These are phyloP conservation scores for Misgurnus anguillicaudatus DNA, from an alignment of 2,113 vertebrate genomes.

Conservation along the genomic window DNA sequence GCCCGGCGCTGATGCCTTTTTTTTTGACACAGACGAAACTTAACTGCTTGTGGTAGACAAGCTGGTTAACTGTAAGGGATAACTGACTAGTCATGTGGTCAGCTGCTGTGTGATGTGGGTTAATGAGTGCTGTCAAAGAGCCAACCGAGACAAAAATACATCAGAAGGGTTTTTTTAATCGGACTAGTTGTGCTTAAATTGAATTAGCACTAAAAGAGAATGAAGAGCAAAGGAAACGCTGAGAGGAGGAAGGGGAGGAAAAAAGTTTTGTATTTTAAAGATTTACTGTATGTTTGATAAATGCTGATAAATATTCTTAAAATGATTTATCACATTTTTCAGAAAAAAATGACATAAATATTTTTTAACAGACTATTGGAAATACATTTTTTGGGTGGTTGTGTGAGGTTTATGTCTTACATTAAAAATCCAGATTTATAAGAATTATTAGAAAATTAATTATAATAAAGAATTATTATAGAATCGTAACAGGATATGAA, in stretches of 20 bases:
- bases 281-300: not conserved
- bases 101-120: too few species aligned
- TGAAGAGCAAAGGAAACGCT: conserved; percentile 20
- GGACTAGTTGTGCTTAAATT: conserved; percentile 1
- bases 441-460: too few species aligned
- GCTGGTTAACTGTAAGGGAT: not conserved
- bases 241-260: conserved; percentile 1
- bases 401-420: too few species aligned
- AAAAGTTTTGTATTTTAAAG: not conserved
- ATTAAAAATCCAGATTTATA: too few species aligned
- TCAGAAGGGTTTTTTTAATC: not conserved
- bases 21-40: not conserved
- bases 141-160: not conserved
- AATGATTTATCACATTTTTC: not conserved
- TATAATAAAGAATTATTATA: not conserved
- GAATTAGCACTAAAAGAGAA: conserved; percentile 40
- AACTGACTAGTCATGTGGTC: not conserved
- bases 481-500: not conserved
- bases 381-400: too few species aligned
- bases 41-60: not conserved
- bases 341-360: too few species aligned
- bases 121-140: not conserved
- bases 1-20: not conserved
- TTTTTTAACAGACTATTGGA: too few species aligned
- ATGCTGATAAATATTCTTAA: not conserved